phyloP scores from a whole-genome alignment of 2,797 vertebrate genomes.

The Poecile montanus region DNA sequence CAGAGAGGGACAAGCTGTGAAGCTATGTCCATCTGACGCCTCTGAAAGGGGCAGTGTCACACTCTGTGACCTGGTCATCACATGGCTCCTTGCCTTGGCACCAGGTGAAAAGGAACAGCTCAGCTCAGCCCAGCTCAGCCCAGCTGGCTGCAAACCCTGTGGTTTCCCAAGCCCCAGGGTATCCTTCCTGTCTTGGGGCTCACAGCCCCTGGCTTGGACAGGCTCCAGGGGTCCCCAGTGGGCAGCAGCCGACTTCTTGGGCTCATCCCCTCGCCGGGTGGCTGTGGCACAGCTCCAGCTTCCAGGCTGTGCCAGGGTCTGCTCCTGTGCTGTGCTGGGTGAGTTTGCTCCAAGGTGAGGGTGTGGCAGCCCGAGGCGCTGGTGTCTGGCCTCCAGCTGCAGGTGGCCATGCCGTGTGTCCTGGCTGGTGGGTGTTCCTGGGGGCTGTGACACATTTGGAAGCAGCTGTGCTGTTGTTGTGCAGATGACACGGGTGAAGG shows the following conservation, averaged over 20 bases:
- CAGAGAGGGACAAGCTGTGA: background rate
- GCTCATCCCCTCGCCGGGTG: fast-evolving
- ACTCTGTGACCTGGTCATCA: background rate
- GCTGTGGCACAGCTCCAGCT: background rate
- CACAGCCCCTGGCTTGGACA: fast-evolving
- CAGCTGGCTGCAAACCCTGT: background rate
- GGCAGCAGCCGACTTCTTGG: background rate
- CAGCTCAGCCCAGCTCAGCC: background rate
- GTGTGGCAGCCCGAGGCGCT: fast-evolving
- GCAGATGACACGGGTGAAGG: constrained; percentile 90
- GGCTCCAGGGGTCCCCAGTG: background rate
- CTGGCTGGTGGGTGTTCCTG: fast-evolving
- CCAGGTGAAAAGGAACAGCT: background rate
- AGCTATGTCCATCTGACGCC: background rate
- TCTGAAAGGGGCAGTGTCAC: background rate
- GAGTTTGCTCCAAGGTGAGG: background rate
- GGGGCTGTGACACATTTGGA: background rate
- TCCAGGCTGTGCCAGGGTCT: fast-evolving
- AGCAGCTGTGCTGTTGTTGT: constrained; percentile 2
- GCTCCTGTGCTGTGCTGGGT: fast-evolving
- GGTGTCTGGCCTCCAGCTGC: background rate
- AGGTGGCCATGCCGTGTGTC: fast-evolving
- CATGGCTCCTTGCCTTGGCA: background rate
- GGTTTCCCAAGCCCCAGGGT: fast-evolving
- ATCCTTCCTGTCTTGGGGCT: background rate